phyloP scores from a whole-genome alignment of 2,797 vertebrate genomes.

The Rhincodon typus region DNA sequence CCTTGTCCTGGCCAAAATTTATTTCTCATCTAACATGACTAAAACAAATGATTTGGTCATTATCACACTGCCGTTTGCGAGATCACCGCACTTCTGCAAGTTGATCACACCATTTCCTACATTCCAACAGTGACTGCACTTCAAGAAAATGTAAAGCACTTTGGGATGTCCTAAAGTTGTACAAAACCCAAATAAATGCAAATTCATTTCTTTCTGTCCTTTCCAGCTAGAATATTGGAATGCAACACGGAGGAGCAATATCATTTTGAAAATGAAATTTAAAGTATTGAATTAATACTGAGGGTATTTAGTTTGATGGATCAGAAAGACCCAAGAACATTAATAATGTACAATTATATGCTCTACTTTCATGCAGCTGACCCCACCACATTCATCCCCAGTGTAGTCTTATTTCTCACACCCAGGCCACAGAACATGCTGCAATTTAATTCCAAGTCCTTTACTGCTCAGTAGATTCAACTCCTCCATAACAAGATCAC shows the following conservation, averaged over 20 bases:
- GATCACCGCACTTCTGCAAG: too few species aligned
- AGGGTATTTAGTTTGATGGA: neutral
- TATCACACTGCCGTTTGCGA: neutral
- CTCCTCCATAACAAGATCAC: too few species aligned
- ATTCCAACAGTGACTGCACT: neutral
- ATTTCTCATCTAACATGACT: neutral
- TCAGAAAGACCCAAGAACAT: neutral
- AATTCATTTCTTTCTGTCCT: neutral
- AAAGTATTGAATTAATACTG: neutral
- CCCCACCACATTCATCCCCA: neutral
- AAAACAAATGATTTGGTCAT: neutral
- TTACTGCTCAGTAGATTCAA: neutral
- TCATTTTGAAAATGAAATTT: neutral
- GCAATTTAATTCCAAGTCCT: neutral
- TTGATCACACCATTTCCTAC: neutral
- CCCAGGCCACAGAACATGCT: neutral
- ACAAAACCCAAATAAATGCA: neutral
- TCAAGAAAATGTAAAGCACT: neutral
- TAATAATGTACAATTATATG: neutral
- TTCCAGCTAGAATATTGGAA: neutral
- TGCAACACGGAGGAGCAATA: neutral
- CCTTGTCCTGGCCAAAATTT: neutral
- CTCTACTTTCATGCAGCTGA: neutral
- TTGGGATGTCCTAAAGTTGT: neutral
- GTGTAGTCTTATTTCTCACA: neutral